Percentiles rank a stretch among this genome's conserved stretches.
phyloP scores from a whole-genome alignment of 2,797 vertebrate species.

The Allobates femoralis region DNA sequence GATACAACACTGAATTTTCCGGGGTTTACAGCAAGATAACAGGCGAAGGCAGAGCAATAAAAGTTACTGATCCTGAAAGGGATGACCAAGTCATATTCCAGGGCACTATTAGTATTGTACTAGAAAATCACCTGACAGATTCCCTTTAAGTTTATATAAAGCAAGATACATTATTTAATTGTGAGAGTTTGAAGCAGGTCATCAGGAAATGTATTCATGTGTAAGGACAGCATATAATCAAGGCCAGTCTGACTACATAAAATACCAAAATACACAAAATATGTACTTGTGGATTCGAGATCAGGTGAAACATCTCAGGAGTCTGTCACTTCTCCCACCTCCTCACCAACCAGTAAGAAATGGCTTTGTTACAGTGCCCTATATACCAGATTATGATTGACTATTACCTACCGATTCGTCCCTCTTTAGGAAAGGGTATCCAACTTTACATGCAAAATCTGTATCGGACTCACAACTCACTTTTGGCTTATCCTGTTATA shows the following conservation, averaged over 20 bases:
- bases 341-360: background rate
- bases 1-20: too few species aligned
- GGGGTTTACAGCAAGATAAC: too few species aligned
- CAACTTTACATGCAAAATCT: slow-evolving; percentile 87
- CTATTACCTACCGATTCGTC: slow-evolving; percentile 76
- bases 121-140: too few species aligned
- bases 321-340: background rate
- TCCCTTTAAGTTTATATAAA: too few species aligned
- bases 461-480: slow-evolving; percentile 81
- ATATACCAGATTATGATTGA: background rate
- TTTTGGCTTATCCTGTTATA: slow-evolving; percentile 81
- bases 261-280: background rate
- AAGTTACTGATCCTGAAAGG: too few species aligned
- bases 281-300: background rate
- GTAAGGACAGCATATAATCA: background rate
- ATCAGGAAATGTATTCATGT: too few species aligned
- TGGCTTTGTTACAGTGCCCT: background rate
- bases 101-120: too few species aligned
- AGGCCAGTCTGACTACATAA: background rate
- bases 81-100: too few species aligned
- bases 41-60: too few species aligned
- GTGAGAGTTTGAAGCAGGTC: too few species aligned
- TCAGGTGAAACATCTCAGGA: too few species aligned
- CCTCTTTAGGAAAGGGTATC: slow-evolving; percentile 90
- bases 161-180: too few species aligned